phyloP scores from a whole-genome alignment of 2,113 vertebrate species.

The Antechinus flavipes region DNA sequence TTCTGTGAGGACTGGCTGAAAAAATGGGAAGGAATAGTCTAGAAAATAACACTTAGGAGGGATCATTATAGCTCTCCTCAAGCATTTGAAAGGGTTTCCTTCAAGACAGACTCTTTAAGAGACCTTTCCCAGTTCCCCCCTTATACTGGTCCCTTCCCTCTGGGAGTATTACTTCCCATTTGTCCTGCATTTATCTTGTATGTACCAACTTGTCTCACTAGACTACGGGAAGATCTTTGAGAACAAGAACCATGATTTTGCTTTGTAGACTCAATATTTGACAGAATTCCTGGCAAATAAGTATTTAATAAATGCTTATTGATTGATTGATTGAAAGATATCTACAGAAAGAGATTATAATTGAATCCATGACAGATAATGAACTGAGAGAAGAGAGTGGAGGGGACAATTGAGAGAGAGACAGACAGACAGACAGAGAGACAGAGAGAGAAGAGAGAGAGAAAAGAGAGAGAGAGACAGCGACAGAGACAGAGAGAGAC shows the following conservation, averaged over 20 bases:
- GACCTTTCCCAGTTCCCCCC: not conserved
- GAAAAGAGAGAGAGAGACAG: not conserved
- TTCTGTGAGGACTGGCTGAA: not conserved
- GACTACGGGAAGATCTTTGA: not conserved
- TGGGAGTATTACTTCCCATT: not conserved
- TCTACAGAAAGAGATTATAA: not conserved
- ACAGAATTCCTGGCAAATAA: not conserved
- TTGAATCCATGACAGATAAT: not conserved
- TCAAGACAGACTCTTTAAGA: not conserved
- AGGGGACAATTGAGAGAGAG: too few species aligned
- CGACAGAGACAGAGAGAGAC: too few species aligned
- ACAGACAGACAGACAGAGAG: not conserved
- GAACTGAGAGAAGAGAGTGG: not conserved
- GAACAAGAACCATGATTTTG: not conserved
- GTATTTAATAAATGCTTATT: not conserved
- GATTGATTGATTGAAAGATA: not conserved
- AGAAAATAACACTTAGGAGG: not conserved
- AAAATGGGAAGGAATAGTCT: not conserved
- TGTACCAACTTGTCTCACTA: not conserved
- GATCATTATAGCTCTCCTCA: not conserved
- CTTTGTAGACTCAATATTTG: not conserved
- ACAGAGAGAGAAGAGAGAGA: too few species aligned
- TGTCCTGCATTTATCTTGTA: not conserved
- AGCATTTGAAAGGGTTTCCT: not conserved
- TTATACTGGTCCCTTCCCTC: not conserved